phyloP scores from a whole-genome alignment of 1,140 invertebrate species.

The Muscidifurax raptorellus region DNA sequence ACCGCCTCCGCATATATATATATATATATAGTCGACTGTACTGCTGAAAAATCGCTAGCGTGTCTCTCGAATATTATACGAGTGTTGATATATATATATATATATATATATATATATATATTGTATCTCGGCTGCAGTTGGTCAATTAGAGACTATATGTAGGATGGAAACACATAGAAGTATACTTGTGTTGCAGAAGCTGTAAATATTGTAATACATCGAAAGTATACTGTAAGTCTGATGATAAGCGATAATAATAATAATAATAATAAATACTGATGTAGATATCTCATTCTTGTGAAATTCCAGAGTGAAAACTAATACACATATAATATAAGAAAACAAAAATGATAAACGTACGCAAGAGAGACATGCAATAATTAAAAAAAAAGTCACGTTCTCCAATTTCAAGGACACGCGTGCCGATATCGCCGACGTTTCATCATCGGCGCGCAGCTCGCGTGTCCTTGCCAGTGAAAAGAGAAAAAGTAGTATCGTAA shows the following conservation, averaged over 20 bases:
- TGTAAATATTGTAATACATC: background rate
- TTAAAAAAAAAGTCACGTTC: conserved; percentile 20
- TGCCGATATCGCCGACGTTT: conserved; percentile 11
- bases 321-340: background rate
- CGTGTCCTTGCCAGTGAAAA: conserved; percentile 25
- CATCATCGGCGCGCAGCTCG: background rate
- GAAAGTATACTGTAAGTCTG: background rate
- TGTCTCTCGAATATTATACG: background rate
- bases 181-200: background rate
- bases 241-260: too few relatives aligned
- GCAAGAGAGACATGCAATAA: conserved; percentile 31
- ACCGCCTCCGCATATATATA: too few relatives aligned
- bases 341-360: background rate
- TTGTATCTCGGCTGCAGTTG: too few relatives aligned
- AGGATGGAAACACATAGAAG: too few relatives aligned
- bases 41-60: background rate
- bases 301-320: too few relatives aligned
- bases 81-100: too few relatives aligned
- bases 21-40: too few relatives aligned
- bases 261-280: too few relatives aligned
- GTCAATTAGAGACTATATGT: too few relatives aligned
- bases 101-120: too few relatives aligned
- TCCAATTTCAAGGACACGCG: conserved; percentile 33
- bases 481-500: conserved; percentile 1
- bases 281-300: too few relatives aligned